phyloP scores from a whole-genome alignment of 2,113 vertebrate species.

The Apus apus region DNA sequence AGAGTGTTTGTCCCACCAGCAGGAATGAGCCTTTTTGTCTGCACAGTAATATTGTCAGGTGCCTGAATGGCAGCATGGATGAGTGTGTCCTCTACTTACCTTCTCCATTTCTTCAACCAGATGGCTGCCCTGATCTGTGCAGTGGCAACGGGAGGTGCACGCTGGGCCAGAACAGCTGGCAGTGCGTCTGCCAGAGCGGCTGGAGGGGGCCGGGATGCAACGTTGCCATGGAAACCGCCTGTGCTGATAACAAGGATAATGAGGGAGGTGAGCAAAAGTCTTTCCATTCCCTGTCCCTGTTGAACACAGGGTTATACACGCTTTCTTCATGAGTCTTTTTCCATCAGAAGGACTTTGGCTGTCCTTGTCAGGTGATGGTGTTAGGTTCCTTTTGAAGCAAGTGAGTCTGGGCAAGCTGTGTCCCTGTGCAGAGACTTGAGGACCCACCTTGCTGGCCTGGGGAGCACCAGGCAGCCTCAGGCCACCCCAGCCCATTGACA shows the following conservation, averaged over 20 bases:
- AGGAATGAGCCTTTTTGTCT: conserved; percentile 56
- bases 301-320: not conserved
- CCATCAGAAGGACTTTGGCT: not conserved
- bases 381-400: not conserved
- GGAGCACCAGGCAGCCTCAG: not conserved
- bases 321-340: not conserved
- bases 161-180: conserved; percentile 99
- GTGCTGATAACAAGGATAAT: conserved; percentile 98
- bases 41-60: conserved; percentile 64
- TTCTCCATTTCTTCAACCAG: conserved; percentile 85
- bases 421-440: not conserved
- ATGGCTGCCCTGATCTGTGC: conserved; percentile 98
- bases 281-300: conserved; percentile 50
- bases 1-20: not conserved
- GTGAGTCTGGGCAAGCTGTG: not conserved
- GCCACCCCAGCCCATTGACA: not conserved
- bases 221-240: conserved; percentile 98
- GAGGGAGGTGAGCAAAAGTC: conserved; percentile 93
- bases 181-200: conserved; percentile 98
- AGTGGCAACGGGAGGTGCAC: conserved; percentile 98
- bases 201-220: conserved; percentile 98
- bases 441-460: not conserved
- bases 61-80: conserved; percentile 33
- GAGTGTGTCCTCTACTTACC: conserved; percentile 71
- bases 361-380: not conserved